A percentile compares a stretch with the other conserved stretches of the same genome.
Conservation (phyloP, 53 echinoderm and acorn worm species). For the Stichopus horrens region DNA sequence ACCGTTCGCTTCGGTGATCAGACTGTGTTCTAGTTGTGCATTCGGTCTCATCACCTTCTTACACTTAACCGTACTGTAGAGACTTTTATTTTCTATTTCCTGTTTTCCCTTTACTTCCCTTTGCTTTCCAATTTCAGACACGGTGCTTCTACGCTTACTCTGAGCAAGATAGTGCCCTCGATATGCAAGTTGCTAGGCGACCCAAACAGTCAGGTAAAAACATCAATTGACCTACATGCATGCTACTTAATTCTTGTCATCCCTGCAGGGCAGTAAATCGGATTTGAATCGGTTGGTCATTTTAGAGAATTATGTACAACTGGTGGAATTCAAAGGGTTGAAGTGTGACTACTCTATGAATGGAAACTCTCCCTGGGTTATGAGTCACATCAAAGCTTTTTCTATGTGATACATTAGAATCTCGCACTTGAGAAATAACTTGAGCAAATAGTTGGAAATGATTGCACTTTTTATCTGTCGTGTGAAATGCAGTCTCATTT, state of each 20-base stretch:
- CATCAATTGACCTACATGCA: slow-evolving; percentile 39
- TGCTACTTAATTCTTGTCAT: not conserved
- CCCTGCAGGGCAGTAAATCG: not conserved
- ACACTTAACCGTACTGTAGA: not conserved
- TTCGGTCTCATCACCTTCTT: not conserved
- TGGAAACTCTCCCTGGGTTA: not conserved
- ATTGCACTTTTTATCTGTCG: no score
- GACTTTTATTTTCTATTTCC: not conserved
- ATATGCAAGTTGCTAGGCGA: slow-evolving; percentile 97
- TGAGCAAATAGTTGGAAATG: not conserved
- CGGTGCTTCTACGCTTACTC: slow-evolving; percentile 73
- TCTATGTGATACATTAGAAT: not conserved
- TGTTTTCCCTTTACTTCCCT: not conserved
- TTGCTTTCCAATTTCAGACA: slow-evolving; percentile 54
- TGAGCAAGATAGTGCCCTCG: slow-evolving; percentile 90
- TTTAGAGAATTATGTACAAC: not conserved
- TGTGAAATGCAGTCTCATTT: no score
- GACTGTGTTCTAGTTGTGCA: no score
- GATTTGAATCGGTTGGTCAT: not conserved
- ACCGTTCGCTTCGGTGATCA: no score
- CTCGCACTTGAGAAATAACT: not conserved
- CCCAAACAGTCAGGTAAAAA: slow-evolving; percentile 93
- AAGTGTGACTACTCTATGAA: not conserved
- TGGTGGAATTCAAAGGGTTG: not conserved
- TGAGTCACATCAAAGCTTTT: not conserved